Evolutionary conservation across 1,140 invertebrate species (phyloP).

Genomic region (Drosophila nigrodunni): DNA sequence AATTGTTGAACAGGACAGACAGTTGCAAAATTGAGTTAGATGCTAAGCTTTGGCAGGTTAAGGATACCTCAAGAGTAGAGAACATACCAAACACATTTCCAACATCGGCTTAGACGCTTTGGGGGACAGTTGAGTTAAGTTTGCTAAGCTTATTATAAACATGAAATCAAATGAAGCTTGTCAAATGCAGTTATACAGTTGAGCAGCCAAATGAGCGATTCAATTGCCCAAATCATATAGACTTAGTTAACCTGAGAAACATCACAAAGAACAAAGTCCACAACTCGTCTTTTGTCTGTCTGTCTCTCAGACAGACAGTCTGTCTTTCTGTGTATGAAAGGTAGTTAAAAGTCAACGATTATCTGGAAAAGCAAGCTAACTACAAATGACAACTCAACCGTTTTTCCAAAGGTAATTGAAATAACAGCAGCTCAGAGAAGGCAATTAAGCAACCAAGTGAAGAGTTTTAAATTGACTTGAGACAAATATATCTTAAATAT

Average conservation of each 20-base stretch:
- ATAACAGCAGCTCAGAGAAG: neutral
- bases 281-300: neutral
- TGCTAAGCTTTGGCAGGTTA: constrained; percentile 65
- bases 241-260: constrained; percentile 43
- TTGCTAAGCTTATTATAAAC: constrained; percentile 75
- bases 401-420: neutral
- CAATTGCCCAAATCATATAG: constrained; percentile 58
- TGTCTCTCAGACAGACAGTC: too few relatives aligned
- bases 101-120: neutral
- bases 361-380: neutral
- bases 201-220: constrained; percentile 66
- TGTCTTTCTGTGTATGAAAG: constrained; percentile 1
- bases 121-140: constrained; percentile 37
- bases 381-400: neutral
- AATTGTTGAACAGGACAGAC: constrained; percentile 55
- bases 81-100: constrained; percentile 3
- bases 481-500: too few relatives aligned
- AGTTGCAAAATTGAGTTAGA: constrained; percentile 76
- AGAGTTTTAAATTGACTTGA: too few relatives aligned
- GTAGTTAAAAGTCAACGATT: neutral
- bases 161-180: constrained; percentile 78
- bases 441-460: neutral
- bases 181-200: constrained; percentile 74
- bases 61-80: constrained; percentile 5
- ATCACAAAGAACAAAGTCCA: constrained; percentile 10